Conservation (phyloP, 2,797 vertebrate species). For the Dallia pectoralis region DNA sequence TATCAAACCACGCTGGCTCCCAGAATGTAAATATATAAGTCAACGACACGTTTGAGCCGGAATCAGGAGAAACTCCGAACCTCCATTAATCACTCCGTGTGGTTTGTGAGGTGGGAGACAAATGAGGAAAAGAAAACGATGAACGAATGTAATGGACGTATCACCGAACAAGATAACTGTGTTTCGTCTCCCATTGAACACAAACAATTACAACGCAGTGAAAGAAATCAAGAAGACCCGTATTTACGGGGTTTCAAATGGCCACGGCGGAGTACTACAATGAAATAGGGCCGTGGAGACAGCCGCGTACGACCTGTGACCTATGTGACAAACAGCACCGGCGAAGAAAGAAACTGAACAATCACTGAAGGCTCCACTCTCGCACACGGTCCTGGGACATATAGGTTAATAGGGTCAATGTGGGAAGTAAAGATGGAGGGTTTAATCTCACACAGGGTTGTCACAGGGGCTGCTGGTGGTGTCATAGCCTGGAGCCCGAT, state of each 20-base stretch:
- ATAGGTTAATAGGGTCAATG: constrained; percentile 7
- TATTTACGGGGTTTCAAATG: neutral
- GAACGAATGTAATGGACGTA: constrained; percentile 28
- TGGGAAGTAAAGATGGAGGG: constrained; percentile 24
- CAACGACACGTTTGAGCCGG: constrained; percentile 23
- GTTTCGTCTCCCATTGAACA: constrained; percentile 23
- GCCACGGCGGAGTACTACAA: too few species aligned
- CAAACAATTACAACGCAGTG: constrained; percentile 25
- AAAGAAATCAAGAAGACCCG: neutral
- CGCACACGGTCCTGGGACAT: constrained; percentile 12
- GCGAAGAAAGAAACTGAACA: neutral
- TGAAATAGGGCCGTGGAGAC: neutral
- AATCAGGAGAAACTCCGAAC: constrained; percentile 19
- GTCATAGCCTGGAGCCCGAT: constrained; percentile 22
- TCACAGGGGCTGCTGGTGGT: too few species aligned
- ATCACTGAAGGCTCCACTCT: neutral
- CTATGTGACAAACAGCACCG: neutral
- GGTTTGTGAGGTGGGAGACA: constrained; percentile 12
- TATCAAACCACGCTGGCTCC: constrained; percentile 33
- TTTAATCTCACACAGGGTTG: constrained; percentile 19
- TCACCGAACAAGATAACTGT: constrained; percentile 29
- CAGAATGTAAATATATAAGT: constrained; percentile 51
- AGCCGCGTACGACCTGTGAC: neutral
- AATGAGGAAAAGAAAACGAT: constrained; percentile 21
- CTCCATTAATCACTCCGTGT: constrained; percentile 48